Evolutionary conservation across 1,140 invertebrate species (phyloP).

Genomic region (Maconellicoccus hirsutus): DNA sequence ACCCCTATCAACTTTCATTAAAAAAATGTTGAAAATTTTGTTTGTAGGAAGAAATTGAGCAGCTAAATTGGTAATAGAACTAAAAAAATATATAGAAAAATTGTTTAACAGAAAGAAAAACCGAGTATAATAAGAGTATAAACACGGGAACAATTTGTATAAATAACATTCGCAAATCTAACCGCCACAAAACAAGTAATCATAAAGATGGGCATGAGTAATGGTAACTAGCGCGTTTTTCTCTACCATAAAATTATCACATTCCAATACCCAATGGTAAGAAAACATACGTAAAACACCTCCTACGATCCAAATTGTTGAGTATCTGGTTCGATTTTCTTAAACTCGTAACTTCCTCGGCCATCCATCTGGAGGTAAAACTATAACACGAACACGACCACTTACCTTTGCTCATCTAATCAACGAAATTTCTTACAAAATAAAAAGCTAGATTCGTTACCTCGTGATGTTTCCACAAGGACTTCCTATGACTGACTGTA

Average conservation of each 20-base stretch:
- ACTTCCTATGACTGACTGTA: slow-evolving; percentile 93
- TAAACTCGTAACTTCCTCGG: slow-evolving; percentile 74
- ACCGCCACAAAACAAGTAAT: not conserved
- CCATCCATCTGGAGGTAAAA: slow-evolving; percentile 94
- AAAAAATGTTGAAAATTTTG: too few species aligned
- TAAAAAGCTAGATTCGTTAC: slow-evolving; percentile 40
- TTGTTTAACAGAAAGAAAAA: not conserved
- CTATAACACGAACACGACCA: too few species aligned
- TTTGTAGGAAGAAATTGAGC: too few species aligned
- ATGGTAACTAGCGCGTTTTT: not conserved
- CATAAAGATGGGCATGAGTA: not conserved
- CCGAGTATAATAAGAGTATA: not conserved
- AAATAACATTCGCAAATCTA: not conserved
- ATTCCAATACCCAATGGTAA: not conserved
- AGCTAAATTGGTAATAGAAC: too few species aligned
- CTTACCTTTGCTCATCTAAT: not conserved
- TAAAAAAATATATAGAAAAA: too few species aligned
- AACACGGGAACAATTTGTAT: not conserved
- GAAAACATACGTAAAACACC: slow-evolving; percentile 15
- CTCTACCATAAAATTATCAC: not conserved
- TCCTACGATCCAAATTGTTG: slow-evolving; percentile 75
- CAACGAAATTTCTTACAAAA: not conserved
- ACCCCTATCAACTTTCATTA: too few species aligned
- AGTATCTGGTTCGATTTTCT: slow-evolving; percentile 69
- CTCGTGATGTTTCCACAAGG: slow-evolving; percentile 93